Conservation (phyloP, 2,888 invertebrate species). For the Melinaea marsaeus region DNA sequence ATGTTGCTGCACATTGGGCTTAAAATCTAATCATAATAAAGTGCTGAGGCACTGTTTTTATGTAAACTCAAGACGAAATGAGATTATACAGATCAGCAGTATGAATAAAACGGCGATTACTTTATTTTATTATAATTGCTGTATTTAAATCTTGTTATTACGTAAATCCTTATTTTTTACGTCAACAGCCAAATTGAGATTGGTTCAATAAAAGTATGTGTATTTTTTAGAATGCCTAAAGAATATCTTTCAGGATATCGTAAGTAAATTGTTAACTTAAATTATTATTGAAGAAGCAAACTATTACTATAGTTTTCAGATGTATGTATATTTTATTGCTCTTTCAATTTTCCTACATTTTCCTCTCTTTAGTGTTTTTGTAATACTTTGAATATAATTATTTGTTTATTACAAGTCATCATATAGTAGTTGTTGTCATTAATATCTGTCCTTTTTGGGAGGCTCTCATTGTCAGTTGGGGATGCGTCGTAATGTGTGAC, state of each 20-base stretch:
- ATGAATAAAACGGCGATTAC: not conserved
- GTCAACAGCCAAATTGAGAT: too few relatives aligned
- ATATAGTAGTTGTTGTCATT: constrained; percentile 8
- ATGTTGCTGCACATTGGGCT: not conserved
- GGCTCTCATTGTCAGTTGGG: constrained; percentile 5
- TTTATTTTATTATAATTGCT: constrained; percentile 1
- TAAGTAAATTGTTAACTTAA: too few relatives aligned
- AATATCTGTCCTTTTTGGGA: constrained; percentile 13
- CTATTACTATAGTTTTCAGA: too few relatives aligned
- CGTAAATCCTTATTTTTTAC: not conserved
- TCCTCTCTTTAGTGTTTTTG: too few relatives aligned
- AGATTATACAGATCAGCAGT: constrained; percentile 7
- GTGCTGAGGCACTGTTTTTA: constrained; percentile 11
- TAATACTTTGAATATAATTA: too few relatives aligned
- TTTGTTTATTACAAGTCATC: too few relatives aligned
- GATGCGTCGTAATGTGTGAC: constrained; percentile 8
- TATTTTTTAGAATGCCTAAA: too few relatives aligned
- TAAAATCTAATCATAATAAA: constrained; percentile 22
- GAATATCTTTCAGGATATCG: too few relatives aligned
- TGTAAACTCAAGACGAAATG: constrained; percentile 18
- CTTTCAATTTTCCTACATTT: too few relatives aligned
- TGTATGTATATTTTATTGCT: too few relatives aligned
- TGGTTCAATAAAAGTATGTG: too few relatives aligned
- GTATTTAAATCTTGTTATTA: not conserved
- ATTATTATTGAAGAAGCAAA: too few relatives aligned